phyloP scores from a whole-genome alignment of 2,113 vertebrate species.

The Megaptera novaeangliae region DNA sequence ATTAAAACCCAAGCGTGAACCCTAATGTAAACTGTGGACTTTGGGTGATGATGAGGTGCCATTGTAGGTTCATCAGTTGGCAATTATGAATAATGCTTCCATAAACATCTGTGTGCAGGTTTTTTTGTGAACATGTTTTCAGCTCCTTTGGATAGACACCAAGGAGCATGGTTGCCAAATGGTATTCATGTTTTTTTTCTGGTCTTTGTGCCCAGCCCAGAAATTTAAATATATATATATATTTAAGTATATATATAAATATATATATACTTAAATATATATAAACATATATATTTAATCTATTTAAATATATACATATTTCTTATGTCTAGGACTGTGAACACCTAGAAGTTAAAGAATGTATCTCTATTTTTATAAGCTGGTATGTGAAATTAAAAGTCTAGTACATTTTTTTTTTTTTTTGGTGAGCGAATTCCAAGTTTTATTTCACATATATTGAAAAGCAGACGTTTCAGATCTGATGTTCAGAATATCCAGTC shows the following conservation, averaged over 20 bases:
- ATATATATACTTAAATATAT: background rate
- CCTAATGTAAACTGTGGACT: background rate
- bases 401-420: background rate
- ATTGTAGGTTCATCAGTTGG: background rate
- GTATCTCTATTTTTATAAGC: background rate
- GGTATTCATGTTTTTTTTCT: background rate
- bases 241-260: background rate
- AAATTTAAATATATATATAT: background rate
- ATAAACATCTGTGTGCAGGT: background rate
- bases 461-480: background rate
- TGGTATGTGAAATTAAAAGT: background rate
- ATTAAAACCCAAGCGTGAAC: background rate
- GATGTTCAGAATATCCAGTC: background rate
- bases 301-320: background rate
- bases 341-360: background rate
- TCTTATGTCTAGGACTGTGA: background rate
- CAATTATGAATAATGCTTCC: background rate
- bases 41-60: background rate
- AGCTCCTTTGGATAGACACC: background rate
- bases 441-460: background rate
- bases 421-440: background rate
- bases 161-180: background rate
- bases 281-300: background rate
- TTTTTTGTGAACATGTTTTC: background rate
- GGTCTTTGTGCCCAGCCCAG: background rate